Evolutionary conservation across 2,797 vertebrate species (phyloP).

Genomic region (Lepilemur ruficaudatus): DNA sequence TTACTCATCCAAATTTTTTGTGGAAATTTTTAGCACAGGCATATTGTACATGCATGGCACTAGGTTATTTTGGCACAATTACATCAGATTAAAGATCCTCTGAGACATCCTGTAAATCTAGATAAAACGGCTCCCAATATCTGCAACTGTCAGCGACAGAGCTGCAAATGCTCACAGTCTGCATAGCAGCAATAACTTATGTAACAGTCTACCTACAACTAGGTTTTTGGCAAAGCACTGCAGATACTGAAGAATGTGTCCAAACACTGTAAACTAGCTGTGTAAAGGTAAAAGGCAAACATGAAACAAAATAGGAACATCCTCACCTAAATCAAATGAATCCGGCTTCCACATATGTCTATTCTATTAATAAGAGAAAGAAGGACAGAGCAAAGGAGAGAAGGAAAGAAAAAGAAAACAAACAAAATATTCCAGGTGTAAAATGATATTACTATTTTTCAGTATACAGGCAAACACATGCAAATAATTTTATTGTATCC

Average conservation of each 20-base stretch:
- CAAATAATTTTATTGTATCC: not conserved
- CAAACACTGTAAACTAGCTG: slow-evolving; percentile 33
- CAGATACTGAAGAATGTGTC: not conserved
- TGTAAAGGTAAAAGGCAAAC: not conserved
- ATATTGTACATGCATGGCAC: slow-evolving; percentile 65
- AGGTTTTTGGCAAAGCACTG: not conserved
- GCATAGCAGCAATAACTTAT: slow-evolving; percentile 29
- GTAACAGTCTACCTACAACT: slow-evolving; percentile 46
- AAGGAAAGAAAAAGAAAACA: not conserved
- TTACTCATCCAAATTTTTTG: slow-evolving; percentile 57
- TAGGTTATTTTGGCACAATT: slow-evolving; percentile 71
- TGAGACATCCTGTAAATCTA: slow-evolving; percentile 71
- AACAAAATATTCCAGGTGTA: not conserved
- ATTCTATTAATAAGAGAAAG: not conserved
- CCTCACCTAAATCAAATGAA: not conserved
- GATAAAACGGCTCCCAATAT: slow-evolving; percentile 66
- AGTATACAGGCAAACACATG: not conserved
- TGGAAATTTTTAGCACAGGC: slow-evolving; percentile 65
- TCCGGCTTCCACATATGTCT: not conserved
- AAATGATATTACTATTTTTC: not conserved
- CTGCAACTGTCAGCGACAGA: slow-evolving; percentile 58
- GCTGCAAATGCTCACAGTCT: slow-evolving; percentile 58
- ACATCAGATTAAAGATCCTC: slow-evolving; percentile 66
- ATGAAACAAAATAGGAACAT: not conserved
- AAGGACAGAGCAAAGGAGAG: not conserved